A percentile compares a stretch with the other conserved stretches of the same genome.
Evolutionary conservation across 2,113 vertebrate species (phyloP).

Genomic region (Heterocephalus glaber): DNA sequence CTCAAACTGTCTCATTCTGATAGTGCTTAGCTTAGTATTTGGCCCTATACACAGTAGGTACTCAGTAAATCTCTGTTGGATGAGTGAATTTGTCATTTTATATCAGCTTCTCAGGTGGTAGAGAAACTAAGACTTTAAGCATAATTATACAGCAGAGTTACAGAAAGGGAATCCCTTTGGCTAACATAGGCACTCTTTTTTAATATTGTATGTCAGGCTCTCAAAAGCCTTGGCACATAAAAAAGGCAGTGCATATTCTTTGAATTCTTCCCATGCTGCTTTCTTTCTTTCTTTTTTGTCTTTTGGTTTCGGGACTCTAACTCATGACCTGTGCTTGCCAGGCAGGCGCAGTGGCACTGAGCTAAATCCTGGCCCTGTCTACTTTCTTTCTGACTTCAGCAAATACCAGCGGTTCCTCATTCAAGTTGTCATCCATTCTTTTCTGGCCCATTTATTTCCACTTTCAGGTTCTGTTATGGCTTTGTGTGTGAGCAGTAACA

Average conservation of each 20-base stretch:
- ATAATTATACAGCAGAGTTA: background rate
- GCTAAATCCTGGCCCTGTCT: background rate
- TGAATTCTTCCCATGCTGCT: background rate
- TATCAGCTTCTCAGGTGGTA: background rate
- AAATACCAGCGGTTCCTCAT: background rate
- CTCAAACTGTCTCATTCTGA: background rate
- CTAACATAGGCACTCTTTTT: slow-evolving; percentile 21
- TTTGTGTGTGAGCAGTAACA: background rate
- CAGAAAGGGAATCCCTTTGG: background rate
- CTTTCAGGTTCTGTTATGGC: background rate
- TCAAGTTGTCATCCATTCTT: background rate
- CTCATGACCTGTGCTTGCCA: too few relatives aligned
- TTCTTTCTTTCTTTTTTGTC: too few relatives aligned
- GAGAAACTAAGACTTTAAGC: background rate
- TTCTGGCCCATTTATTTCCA: background rate
- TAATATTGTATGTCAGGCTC: background rate
- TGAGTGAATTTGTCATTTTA: background rate
- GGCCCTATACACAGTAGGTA: background rate
- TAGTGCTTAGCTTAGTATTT: background rate
- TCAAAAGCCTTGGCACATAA: background rate
- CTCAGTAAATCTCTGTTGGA: background rate
- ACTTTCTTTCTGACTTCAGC: background rate
- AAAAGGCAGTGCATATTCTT: background rate
- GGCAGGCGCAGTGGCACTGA: too few relatives aligned
- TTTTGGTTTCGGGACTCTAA: too few relatives aligned